Base-by-base conservation (phyloP, 2,113 vertebrate species). In the Macquaria ambigua region DNA sequence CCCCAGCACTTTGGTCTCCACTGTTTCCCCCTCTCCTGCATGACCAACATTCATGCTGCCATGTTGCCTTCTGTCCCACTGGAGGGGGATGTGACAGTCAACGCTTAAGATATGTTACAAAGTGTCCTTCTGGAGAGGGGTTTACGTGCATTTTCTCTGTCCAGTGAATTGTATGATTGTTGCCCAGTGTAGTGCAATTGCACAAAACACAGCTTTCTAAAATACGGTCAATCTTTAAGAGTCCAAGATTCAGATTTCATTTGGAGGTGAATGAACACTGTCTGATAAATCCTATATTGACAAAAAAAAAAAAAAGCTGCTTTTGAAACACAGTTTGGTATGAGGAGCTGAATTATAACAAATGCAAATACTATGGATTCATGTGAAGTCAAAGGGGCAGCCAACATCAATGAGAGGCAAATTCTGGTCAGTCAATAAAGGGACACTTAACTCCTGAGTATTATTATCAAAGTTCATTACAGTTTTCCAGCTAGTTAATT, bases 51-150 rank as follows among this genome's bases (percentile, higher is more conserved):
- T 88, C 78, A 82, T 48, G 77, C 74, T 87, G 90, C 89, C 85
- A 82, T 82, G 76, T 61, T 85, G 80, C 91, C 86, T 91, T 90
- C 90, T 91, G 89, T 84, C 84, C 87, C 83, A 80, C 84, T 90
- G 67, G 85, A 86, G 89, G 90, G 89, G 93, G 91, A 87, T 73
- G 87, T 89, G 89, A 81, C 86, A 62, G 74, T 82, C 72, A 12
- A 43, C 39, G 81, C 83, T 77, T 6, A 28, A 74, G 46, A 73
- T 81, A 68, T 59, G 63, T 63, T 76, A 50, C 71, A 82, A 67
- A 41, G 48, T 72, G 79, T 86, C 85, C 68, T 87, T 86, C 74
- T 82, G 70, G 34, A 67, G 56, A 77, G 46, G 7, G 46, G 21
- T 39, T 76, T 66, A 64, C 39, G 66, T 76, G 41, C 4, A 14